Base-by-base conservation (phyloP, 92 coral and sea anemone species). In the Phymanthus crucifer region DNA sequence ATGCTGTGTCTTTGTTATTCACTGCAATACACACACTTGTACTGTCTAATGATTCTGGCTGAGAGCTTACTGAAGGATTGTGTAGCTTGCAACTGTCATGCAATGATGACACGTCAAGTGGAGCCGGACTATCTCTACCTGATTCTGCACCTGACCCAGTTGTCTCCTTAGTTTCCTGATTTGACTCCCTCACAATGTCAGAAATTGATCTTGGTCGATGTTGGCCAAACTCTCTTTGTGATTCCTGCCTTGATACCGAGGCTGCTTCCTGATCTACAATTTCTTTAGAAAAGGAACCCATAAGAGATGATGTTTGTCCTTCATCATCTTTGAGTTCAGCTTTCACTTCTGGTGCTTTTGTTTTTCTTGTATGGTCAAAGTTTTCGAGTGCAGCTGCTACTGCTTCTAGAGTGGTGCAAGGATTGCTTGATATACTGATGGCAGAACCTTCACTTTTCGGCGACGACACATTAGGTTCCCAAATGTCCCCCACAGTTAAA, bases 391-490 rank as follows among this genome's bases (percentile, higher is more conserved):
- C 94, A 21, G 90, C 88, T 6, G 91, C 94, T n/a, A 90, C 94
- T 14, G 88, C 87, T 75, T 92, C 92, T 58, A 90, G 85, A 5
- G 90, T 87, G 27, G 73, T 77, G 73, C 90, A 81, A 18, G 89
- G 90, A 74, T 76, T 89, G 58, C 86, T 71, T 46, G 90, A 56
- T 14, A 85, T 86, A 87, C 93, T 93, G 58, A 93, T 70, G 33
- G 88, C 89, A 26, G 97, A 93, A 19, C 97, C 97, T 26, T 92
- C 97, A 81, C 97, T 92, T 66, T 92, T 91, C 31, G 97, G 90
- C 34, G 93, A 86, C 56, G 87, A 61, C 57, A 90, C 84, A 32
- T 69, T 76, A 36, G 83, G 87, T 71, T 93, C 91, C 92, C 94
- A 93, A 19, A 90, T 87, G 78, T 90, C 94, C 35, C 94, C 75